A percentile compares a stretch with the other conserved stretches of the same genome.
Conservation (phyloP, 2,113 vertebrate species). For the Apteryx owenii region DNA sequence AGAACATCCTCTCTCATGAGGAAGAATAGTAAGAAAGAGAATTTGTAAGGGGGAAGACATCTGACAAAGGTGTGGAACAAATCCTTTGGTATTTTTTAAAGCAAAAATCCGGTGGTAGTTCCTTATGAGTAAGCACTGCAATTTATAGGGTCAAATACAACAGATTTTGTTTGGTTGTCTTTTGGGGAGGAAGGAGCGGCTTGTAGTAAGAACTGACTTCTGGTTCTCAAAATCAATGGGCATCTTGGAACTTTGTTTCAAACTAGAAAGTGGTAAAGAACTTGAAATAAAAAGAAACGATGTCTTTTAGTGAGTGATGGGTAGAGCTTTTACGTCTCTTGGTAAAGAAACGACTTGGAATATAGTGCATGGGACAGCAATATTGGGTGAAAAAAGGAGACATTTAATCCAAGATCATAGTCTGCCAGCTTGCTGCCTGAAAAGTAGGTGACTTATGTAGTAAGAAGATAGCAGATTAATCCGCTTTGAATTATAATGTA, state of each 20-base stretch:
- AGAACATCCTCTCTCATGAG: accelerated
- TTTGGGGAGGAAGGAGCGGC: neutral
- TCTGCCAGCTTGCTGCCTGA: neutral
- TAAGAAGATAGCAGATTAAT: neutral
- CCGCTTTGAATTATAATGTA: neutral
- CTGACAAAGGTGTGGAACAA: neutral
- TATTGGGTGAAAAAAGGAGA: neutral
- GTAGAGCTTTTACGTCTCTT: neutral
- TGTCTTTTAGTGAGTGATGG: neutral
- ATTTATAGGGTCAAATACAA: neutral
- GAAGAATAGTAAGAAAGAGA: neutral
- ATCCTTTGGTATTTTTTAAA: neutral
- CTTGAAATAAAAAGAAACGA: neutral
- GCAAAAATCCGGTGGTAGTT: neutral
- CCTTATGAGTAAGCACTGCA: neutral
- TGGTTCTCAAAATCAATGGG: neutral
- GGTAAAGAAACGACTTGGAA: neutral
- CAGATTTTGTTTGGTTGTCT: neutral
- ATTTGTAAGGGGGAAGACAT: neutral
- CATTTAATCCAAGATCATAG: neutral
- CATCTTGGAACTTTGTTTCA: neutral
- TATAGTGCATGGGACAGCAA: neutral
- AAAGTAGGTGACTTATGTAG: neutral
- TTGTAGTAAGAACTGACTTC: neutral
- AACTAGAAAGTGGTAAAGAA: neutral